phyloP scores from a whole-genome alignment of 2,888 invertebrate species.

The Drosophila phalerata region DNA sequence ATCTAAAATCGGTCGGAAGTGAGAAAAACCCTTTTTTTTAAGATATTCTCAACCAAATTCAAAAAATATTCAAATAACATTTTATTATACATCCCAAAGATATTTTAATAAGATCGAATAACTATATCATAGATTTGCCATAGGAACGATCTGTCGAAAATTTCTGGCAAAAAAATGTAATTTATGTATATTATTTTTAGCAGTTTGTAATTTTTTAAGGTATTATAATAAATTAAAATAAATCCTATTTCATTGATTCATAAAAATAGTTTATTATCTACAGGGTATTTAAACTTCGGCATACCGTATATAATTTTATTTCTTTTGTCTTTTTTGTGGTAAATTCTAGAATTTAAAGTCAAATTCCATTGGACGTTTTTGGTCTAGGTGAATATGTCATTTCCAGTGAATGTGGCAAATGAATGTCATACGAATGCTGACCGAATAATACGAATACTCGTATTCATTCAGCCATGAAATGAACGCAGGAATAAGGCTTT shows the following conservation, averaged over 20 bases:
- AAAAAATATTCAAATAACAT: not conserved
- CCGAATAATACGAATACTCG: not conserved
- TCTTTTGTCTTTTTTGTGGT: not conserved
- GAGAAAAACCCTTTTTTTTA: no score
- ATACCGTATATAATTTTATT: not conserved
- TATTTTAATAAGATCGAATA: not conserved
- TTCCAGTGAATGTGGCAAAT: not conserved
- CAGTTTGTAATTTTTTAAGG: no score
- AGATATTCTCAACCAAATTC: no score
- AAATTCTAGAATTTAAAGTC: constrained; percentile 5
- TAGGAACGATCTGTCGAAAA: no score
- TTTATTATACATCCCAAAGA: not conserved
- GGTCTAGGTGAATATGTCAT: not conserved
- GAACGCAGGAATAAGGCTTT: not conserved
- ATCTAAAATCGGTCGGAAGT: no score
- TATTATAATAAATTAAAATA: no score
- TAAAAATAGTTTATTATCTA: not conserved
- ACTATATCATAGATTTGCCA: no score
- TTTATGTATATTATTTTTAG: not conserved
- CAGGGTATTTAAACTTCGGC: not conserved
- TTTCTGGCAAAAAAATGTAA: not conserved
- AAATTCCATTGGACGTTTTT: constrained; percentile 13
- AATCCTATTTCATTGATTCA: no score
- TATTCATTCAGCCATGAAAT: not conserved
- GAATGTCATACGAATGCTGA: not conserved